Evolutionary conservation across 2,797 vertebrate species (phyloP), one percentile per base, ranked within the genome.

Genomic region (Xiphorhynchus erythropygius): DNA sequence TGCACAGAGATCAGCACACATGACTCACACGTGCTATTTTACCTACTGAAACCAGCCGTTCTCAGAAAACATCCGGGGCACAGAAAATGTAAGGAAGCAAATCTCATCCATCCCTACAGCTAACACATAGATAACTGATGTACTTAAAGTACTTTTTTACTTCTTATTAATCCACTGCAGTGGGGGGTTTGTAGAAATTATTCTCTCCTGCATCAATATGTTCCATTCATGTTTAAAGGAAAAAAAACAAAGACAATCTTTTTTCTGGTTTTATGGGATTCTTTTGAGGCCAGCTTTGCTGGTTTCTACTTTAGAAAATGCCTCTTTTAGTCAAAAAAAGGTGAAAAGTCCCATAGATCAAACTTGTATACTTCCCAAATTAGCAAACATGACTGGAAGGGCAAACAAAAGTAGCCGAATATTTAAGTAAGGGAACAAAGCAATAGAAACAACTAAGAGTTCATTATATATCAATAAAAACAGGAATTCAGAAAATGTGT

Each of bases 11-110:
- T 25, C 5, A 7, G 49, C 46, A 81, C 28, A 65, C 5, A 14
- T 16, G 19, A 68, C 13, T 28, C 47, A 35, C 7, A 1, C 0
- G 0, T 28, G 11, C 17, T 55, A 27, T 50, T 87, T 55, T 59
- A 80, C 46, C 15, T 7, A 11, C 55, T 10, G 3, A 65, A 83
- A 83, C 10, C 1, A 2, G 11, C 47, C 41, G 7, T 62, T 60
- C 73, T 74, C 62, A 90, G 68, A 60, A 70, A 74, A 83, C 7
- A 55, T 16, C 9, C 52, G 68, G 28, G 35, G 55, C 35, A 70
- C 25, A 49, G 25, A 84, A 23, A 71, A 63, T 2, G 2, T n/a
- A 63, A 71, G 24, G 33, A 78, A 81, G 57, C 2, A 63, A 22
- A 52, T 78, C 24, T 69, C 35, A 86, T 19, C 52, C 46, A 65